Evolutionary conservation across 30 jellyfish, hydroid and myxozoan genomes (phyloP), one percentile per base, ranked within the genome.

Genomic region (Clytia hemisphaerica): DNA sequence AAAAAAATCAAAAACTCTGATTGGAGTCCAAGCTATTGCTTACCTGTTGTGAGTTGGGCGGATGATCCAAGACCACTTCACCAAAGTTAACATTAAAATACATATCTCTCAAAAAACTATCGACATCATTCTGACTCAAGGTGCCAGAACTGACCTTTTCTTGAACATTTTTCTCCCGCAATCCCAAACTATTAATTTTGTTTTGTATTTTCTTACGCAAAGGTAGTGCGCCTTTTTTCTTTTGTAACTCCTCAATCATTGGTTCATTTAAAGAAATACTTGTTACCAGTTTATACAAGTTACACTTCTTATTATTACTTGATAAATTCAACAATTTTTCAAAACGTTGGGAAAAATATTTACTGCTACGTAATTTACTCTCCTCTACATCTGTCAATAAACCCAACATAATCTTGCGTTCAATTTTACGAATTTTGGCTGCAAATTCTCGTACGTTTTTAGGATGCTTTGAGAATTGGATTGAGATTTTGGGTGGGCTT

Each of bases 91-190:
- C 78, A 45, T 37, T 37, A 65, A 65, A 65, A 45, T 65, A 65
- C 78, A 65, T 65, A n/a, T 65, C 78, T 32, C 78, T 40, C 34
- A 65, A 29, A n/a, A 65, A 25, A 44, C 65, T 65, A 37, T 65
- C 44, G 32, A 65, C 37, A n/a, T 65, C 78, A 65, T 65, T 65
- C 33, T 65, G 78, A 0, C 68, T 6, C 2, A 65, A 10, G 16
- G 44, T 34, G 4, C 67, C 78, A 31, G 30, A 7, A 9, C 24
- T 21, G 19, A 65, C 44, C 44, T 65, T 65, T 65, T 65, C 78
- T 65, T 65, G 78, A 14, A 37, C 78, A 65, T 67, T 35, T n/a
- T 65, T 65, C 25, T 65, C 78, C 10, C 78, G 78, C 26, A 35
- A 35, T 26, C 40, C 32, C 32, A 65, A 45, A 65, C 37, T 37